A percentile compares a stretch with the other conserved stretches of the same genome.
These are phyloP conservation scores for Zaprionus taronus DNA, from an alignment of 1,140 invertebrate genomes.

Conservation along the genomic window DNA sequence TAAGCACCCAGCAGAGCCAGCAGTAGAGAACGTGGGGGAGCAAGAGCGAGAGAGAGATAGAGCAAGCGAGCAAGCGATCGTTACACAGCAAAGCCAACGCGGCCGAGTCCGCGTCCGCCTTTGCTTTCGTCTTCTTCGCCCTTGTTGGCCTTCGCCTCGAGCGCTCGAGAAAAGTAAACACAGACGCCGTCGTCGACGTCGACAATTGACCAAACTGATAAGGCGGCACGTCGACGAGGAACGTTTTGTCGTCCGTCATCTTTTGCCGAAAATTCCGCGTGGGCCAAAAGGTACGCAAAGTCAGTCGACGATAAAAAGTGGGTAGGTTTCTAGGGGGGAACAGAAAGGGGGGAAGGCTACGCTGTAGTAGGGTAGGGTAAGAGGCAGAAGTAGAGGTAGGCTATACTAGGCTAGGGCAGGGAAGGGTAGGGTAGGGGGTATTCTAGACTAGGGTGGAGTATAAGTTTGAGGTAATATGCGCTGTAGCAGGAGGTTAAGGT, in stretches of 20 bases:
- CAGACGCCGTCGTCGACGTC: constrained; percentile 15
- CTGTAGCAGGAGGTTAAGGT: too few relatives aligned
- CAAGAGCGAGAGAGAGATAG: not conserved
- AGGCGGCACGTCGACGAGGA: constrained; percentile 3
- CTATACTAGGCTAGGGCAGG: too few relatives aligned
- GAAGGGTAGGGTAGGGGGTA: too few relatives aligned
- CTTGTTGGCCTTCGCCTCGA: constrained; percentile 18
- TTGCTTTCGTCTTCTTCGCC: not conserved
- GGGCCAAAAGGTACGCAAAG: constrained; percentile 18
- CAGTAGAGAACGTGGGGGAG: not conserved
- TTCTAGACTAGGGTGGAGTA: too few relatives aligned
- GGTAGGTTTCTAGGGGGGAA: not conserved
- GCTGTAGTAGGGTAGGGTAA: too few relatives aligned
- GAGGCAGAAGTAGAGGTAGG: too few relatives aligned
- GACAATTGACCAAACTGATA: constrained; percentile 29
- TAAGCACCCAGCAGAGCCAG: constrained; percentile 36
- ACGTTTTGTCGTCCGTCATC: constrained; percentile 4
- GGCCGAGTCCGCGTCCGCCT: not conserved
- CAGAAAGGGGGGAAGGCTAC: too few relatives aligned
- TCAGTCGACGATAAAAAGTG: constrained; percentile 15
- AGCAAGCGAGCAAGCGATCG: not conserved
- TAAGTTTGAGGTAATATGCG: too few relatives aligned
- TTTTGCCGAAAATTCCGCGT: constrained; percentile 17
- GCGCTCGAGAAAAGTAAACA: constrained; percentile 36
- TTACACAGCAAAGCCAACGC: not conserved